Percentiles rank a stretch among this genome's conserved stretches.
Evolutionary conservation across 2,113 vertebrate species (phyloP).

Genomic region (Spermophilus dauricus): DNA sequence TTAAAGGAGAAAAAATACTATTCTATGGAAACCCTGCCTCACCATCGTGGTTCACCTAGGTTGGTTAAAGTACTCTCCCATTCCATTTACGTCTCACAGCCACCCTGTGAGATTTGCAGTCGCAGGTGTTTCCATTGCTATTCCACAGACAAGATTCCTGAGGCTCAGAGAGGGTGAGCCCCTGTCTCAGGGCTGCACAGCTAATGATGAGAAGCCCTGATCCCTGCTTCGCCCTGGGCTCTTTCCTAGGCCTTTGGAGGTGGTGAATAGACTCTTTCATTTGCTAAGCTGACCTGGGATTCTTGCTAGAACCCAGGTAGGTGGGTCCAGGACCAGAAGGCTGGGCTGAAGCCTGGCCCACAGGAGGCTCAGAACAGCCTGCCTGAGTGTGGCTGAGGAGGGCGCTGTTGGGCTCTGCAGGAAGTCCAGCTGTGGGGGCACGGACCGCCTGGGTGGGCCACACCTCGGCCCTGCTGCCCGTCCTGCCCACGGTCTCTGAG

Average conservation of each 20-base stretch:
- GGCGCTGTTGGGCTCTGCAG: neutral
- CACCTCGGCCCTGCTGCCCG: rapidly evolving
- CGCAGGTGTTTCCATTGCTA: neutral
- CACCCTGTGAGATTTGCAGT: neutral
- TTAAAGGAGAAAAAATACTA: neutral
- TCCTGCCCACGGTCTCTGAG: neutral
- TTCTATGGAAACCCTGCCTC: neutral
- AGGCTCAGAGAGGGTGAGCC: slow-evolving; percentile 27
- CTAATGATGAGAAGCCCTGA: neutral
- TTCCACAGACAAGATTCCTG: neutral
- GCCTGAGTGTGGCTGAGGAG: neutral
- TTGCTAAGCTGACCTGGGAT: neutral
- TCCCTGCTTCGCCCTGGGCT: neutral
- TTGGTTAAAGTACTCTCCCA: neutral
- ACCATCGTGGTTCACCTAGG: neutral
- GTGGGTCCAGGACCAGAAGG: neutral
- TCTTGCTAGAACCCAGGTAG: neutral
- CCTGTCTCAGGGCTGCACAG: neutral
- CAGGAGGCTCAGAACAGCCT: neutral
- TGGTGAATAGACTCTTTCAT: neutral
- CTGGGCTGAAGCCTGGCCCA: too few species aligned
- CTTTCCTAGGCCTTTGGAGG: neutral
- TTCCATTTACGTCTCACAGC: neutral
- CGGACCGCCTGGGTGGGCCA: neutral
- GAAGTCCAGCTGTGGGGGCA: neutral